Conservation (phyloP, 2,113 vertebrate species). For the Danionella cerebrum region DNA sequence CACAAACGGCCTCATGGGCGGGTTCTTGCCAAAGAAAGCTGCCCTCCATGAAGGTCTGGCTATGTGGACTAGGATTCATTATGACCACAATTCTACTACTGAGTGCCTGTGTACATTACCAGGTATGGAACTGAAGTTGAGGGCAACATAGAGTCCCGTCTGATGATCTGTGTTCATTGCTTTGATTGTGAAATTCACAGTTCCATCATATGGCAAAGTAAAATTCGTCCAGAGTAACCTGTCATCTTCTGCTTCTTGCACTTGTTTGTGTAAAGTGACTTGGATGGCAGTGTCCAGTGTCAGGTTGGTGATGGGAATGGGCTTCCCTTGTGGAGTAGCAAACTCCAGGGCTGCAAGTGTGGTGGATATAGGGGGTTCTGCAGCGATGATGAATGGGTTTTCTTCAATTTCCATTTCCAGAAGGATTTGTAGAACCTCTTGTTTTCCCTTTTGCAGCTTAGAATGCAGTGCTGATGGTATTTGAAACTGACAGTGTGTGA, state of each 20-base stretch:
- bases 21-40: too few species aligned
- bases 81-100: too few species aligned
- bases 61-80: too few species aligned
- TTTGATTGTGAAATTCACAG: constrained; percentile 56
- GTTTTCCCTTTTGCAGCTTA: constrained; percentile 41
- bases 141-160: constrained; percentile 61
- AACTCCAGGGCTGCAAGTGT: constrained; percentile 66
- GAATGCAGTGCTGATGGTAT: constrained; percentile 50
- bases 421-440: constrained; percentile 63
- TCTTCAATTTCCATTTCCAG: constrained; percentile 45
- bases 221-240: constrained; percentile 24
- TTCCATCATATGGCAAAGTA: constrained; percentile 38
- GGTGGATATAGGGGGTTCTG: constrained; percentile 61
- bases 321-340: constrained; percentile 54
- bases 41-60: too few species aligned
- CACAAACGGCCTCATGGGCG: too few species aligned
- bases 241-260: not conserved
- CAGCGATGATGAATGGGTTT: constrained; percentile 44
- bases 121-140: constrained; percentile 55
- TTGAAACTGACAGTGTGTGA: constrained; percentile 46
- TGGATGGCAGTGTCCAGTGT: constrained; percentile 53
- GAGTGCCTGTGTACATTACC: constrained; percentile 43
- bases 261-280: constrained; percentile 51
- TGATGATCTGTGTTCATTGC: constrained; percentile 40
- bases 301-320: constrained; percentile 54